Conservation (phyloP, 2,113 vertebrate species). For the Echinops telfairi region DNA sequence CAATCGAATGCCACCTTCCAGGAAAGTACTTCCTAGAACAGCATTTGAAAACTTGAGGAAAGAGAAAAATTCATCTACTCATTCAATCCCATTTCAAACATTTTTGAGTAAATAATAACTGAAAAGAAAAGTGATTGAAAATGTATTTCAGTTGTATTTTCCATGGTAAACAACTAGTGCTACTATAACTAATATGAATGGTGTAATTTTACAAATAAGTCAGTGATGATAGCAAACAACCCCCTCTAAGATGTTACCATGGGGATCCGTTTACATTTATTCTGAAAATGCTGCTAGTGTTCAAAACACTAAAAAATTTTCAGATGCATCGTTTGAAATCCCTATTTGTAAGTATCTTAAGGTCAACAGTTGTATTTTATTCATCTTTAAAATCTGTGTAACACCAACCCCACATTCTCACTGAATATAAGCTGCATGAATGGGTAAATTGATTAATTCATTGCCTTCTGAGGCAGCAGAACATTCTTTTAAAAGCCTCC, state of each 20-base stretch:
- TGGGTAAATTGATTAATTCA: background rate
- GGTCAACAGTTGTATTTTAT: background rate
- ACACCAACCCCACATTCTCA: background rate
- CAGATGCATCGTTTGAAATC: slow-evolving; percentile 9
- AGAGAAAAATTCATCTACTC: background rate
- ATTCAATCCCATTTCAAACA: slow-evolving; percentile 32
- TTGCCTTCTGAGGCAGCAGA: background rate
- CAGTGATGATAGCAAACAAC: background rate
- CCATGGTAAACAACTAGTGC: background rate
- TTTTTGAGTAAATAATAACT: background rate
- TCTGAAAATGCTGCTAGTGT: slow-evolving; percentile 5
- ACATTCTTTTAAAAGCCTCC: background rate
- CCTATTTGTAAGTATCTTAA: background rate
- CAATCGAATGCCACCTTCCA: background rate
- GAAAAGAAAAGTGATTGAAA: background rate
- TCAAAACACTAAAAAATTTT: slow-evolving; percentile 32
- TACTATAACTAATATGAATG: background rate
- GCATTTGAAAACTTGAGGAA: slow-evolving; percentile 45
- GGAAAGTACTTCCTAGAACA: slow-evolving; percentile 17
- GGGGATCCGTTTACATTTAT: slow-evolving; percentile 1
- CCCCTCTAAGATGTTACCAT: slow-evolving; percentile 30
- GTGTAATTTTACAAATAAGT: background rate
- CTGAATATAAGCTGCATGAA: background rate
- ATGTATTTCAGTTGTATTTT: background rate
- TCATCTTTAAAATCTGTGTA: slow-evolving; percentile 10